These are phyloP conservation scores for Deilephila porcellus DNA, from an alignment of 2,888 invertebrate species.

Conservation along the genomic window DNA sequence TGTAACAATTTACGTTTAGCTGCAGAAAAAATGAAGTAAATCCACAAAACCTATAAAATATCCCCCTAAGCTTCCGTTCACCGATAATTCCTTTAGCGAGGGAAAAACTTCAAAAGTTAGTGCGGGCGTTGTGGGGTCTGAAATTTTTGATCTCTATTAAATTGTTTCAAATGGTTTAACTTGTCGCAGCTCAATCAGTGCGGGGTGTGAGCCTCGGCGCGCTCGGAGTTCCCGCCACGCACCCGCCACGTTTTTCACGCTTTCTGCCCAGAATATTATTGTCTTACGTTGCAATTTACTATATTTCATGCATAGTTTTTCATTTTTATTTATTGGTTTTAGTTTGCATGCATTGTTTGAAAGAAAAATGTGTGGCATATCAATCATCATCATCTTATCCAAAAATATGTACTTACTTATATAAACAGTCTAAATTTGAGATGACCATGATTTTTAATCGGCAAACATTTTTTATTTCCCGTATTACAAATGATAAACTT, in stretches of 20 bases:
- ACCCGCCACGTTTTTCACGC: conserved; percentile 61
- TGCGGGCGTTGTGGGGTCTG: conserved; percentile 77
- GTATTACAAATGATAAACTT: too few relatives aligned
- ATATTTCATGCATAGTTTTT: conserved; percentile 22
- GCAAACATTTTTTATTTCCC: too few relatives aligned
- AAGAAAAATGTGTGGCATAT: neutral
- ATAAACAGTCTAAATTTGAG: too few relatives aligned
- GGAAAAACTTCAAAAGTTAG: conserved; percentile 85
- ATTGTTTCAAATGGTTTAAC: conserved; percentile 86
- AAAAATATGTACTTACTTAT: neutral
- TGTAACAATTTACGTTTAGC: conserved; percentile 34
- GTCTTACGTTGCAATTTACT: conserved; percentile 29
- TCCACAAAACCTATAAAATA: conserved; percentile 77
- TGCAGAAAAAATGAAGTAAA: conserved; percentile 63
- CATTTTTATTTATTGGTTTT: conserved; percentile 1
- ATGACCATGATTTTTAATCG: too few relatives aligned
- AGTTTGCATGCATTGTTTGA: neutral
- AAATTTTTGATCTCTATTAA: conserved; percentile 85
- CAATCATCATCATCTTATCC: neutral
- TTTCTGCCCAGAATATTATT: conserved; percentile 67
- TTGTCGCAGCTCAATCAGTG: conserved; percentile 85
- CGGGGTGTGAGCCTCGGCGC: conserved; percentile 52
- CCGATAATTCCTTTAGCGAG: conserved; percentile 83
- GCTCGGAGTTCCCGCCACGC: conserved; percentile 31
- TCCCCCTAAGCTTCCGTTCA: conserved; percentile 77